These are phyloP conservation scores for Dasyprocta punctata DNA, from an alignment of 2,113 vertebrate genomes.

Conservation along the genomic window DNA sequence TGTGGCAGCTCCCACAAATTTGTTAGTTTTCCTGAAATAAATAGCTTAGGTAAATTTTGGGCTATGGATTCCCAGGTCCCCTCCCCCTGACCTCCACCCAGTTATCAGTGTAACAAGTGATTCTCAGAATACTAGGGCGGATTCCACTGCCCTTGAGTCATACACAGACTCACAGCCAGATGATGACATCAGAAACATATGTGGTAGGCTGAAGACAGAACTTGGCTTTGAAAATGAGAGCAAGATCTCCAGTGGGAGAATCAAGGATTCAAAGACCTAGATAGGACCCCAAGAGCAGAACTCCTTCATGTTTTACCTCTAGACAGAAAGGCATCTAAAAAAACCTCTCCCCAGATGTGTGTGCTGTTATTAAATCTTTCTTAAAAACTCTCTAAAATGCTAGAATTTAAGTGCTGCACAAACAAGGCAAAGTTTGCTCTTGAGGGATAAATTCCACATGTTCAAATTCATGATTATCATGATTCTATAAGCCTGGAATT, in stretches of 20 bases:
- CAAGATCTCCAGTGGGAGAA: neutral
- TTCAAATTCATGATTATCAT: slow-evolving; percentile 45
- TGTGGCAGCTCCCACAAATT: neutral
- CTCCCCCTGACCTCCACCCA: neutral
- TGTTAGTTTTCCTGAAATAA: neutral
- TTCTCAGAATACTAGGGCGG: slow-evolving; percentile 63
- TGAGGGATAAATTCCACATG: neutral
- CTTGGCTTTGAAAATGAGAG: slow-evolving; percentile 42
- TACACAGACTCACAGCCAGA: slow-evolving; percentile 58
- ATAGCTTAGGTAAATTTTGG: neutral
- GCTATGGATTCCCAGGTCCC: slow-evolving; percentile 13
- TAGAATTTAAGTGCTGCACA: neutral
- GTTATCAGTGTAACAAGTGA: slow-evolving; percentile 66
- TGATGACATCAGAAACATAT: slow-evolving; percentile 76
- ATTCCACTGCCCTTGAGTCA: slow-evolving; percentile 76
- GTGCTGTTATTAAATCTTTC: slow-evolving; percentile 7
- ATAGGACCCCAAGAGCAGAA: neutral
- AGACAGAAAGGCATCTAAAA: slow-evolving; percentile 12
- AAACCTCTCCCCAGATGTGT: neutral
- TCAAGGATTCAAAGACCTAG: neutral
- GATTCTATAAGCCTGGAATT: slow-evolving; percentile 66
- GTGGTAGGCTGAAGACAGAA: slow-evolving; percentile 57
- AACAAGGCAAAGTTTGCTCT: neutral
- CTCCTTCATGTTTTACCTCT: neutral
- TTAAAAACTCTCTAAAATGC: slow-evolving; percentile 31